phyloP scores from a whole-genome alignment of 1,140 invertebrate genomes.

The Bombus waltoni region DNA sequence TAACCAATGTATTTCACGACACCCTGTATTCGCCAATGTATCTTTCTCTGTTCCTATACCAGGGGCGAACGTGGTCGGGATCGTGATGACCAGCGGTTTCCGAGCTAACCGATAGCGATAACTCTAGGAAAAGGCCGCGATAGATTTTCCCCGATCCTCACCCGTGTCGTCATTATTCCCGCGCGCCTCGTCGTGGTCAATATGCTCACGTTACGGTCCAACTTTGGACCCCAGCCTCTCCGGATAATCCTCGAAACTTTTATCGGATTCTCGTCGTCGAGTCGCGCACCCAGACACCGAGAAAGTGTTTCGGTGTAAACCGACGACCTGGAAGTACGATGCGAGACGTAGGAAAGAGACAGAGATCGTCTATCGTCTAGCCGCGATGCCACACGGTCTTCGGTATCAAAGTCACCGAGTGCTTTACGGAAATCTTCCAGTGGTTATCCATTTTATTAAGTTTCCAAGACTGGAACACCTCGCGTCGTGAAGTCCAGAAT shows the following conservation, averaged over 20 bases:
- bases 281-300: conserved; percentile 34
- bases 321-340: conserved; percentile 20
- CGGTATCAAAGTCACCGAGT: conserved; percentile 33
- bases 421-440: conserved; percentile 22
- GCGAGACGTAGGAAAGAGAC: not conserved
- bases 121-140: conserved; percentile 49
- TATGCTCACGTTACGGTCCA: conserved; percentile 66
- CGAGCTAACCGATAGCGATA: conserved; percentile 56
- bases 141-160: conserved; percentile 61
- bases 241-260: conserved; percentile 72
- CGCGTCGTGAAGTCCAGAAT: not conserved
- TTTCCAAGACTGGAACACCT: not conserved
- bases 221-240: conserved; percentile 33
- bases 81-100: conserved; percentile 52
- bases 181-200: conserved; percentile 65
- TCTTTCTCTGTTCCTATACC: not conserved
- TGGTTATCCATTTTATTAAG: conserved; percentile 39
- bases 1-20: not conserved
- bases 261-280: conserved; percentile 60
- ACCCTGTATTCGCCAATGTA: not conserved
- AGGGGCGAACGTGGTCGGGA: conserved; percentile 6
- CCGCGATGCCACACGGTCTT: not conserved
- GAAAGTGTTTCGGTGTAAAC: conserved; percentile 54
- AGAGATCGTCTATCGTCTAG: not conserved
- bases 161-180: conserved; percentile 70